Evolutionary conservation across 1,140 invertebrate genomes (phyloP).

Genomic region (Myzus persicae): DNA sequence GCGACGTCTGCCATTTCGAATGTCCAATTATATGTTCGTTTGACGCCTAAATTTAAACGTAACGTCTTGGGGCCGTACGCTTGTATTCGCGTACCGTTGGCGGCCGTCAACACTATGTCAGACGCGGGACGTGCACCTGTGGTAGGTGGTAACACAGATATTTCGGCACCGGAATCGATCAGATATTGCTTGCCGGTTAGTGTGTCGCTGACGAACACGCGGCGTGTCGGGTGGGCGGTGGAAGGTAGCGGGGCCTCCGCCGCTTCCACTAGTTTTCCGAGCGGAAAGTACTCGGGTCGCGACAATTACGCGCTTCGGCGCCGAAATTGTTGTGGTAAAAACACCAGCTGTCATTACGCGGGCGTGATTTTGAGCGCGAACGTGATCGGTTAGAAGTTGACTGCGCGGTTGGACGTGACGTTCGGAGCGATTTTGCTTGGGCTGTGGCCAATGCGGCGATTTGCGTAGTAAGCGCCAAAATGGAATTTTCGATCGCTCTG

Average conservation of each 20-base stretch:
- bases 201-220: background rate
- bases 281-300: background rate
- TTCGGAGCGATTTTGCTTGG: no score
- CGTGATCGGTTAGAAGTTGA: no score
- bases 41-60: background rate
- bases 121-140: background rate
- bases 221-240: background rate
- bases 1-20: conserved; percentile 48
- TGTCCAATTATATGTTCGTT: background rate
- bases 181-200: background rate
- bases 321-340: background rate
- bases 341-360: no score
- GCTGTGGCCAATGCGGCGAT: no score
- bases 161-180: background rate
- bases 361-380: no score
- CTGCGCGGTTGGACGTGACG: no score
- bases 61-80: conserved; percentile 11
- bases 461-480: no score
- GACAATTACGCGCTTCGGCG: background rate
- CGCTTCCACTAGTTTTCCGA: background rate
- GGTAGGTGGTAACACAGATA: background rate
- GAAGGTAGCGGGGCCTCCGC: background rate
- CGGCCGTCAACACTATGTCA: conserved; percentile 60
- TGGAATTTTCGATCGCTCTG: no score
- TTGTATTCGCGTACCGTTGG: conserved; percentile 31